These are phyloP conservation scores for Carlito syrichta DNA, from an alignment of 2,113 vertebrate genomes.

Conservation along the genomic window DNA sequence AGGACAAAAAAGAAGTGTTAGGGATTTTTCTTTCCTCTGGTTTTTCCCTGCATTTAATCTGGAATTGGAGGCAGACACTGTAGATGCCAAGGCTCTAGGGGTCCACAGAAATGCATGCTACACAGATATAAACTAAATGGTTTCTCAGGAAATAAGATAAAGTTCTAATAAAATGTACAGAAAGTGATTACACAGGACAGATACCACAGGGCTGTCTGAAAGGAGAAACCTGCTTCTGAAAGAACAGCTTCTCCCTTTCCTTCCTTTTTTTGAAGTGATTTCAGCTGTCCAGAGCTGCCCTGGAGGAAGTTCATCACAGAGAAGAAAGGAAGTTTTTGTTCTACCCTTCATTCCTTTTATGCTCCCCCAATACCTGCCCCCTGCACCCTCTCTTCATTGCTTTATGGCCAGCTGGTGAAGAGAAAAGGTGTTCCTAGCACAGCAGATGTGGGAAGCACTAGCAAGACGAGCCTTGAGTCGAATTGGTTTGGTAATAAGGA, in stretches of 20 bases:
- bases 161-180: neutral
- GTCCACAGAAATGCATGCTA: neutral
- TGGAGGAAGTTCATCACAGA: neutral
- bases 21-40: neutral
- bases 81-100: neutral
- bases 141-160: constrained; percentile 23
- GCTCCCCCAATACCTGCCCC: neutral
- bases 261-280: constrained; percentile 1
- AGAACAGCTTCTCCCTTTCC: neutral
- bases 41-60: neutral
- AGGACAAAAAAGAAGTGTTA: neutral
- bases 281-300: neutral
- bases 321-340: neutral
- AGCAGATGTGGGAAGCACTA: neutral
- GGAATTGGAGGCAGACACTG: neutral
- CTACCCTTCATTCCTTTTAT: neutral
- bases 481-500: constrained; percentile 12
- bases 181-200: neutral
- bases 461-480: neutral
- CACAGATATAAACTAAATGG: neutral
- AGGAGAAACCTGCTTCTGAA: neutral
- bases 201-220: neutral
- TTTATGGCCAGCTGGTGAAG: neutral
- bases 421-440: neutral
- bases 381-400: neutral